Evolutionary conservation across 2,797 vertebrate genomes (phyloP).

Genomic region (Brotula barbata): DNA sequence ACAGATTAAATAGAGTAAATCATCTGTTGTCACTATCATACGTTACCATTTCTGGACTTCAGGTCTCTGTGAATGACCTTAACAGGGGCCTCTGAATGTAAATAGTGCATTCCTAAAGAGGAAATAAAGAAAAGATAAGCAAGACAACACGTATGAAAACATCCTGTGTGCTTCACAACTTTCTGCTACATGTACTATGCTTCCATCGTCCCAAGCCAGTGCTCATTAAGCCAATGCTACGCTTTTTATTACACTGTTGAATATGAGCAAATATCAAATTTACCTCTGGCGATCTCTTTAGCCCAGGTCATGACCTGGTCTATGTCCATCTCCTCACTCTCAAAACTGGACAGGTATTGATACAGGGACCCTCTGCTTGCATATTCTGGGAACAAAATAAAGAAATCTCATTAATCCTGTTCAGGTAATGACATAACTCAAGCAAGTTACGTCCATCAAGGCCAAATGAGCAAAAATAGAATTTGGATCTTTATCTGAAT

Average conservation of each 20-base stretch:
- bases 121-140: conserved; percentile 25
- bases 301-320: conserved; percentile 98
- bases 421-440: background rate
- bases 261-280: conserved; percentile 1
- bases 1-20: background rate
- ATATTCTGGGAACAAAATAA: conserved; percentile 82
- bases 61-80: conserved; percentile 98
- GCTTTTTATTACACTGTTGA: no score
- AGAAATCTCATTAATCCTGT: conserved; percentile 16
- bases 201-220: background rate
- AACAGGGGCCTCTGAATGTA: conserved; percentile 95
- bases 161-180: background rate
- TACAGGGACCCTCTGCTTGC: conserved; percentile 92
- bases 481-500: no score
- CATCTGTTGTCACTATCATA: background rate
- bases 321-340: conserved; percentile 96
- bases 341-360: conserved; percentile 93
- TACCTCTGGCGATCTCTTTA: conserved; percentile 97
- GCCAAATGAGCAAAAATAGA: no score
- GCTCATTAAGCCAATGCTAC: background rate
- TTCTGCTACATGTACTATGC: background rate
- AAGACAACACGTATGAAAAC: background rate
- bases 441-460: no score
- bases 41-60: conserved; percentile 96
- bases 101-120: conserved; percentile 92